Evolutionary conservation across 2,888 invertebrate species (phyloP), one percentile per base, ranked within the genome.

Genomic region (Epistrophella euchroma): DNA sequence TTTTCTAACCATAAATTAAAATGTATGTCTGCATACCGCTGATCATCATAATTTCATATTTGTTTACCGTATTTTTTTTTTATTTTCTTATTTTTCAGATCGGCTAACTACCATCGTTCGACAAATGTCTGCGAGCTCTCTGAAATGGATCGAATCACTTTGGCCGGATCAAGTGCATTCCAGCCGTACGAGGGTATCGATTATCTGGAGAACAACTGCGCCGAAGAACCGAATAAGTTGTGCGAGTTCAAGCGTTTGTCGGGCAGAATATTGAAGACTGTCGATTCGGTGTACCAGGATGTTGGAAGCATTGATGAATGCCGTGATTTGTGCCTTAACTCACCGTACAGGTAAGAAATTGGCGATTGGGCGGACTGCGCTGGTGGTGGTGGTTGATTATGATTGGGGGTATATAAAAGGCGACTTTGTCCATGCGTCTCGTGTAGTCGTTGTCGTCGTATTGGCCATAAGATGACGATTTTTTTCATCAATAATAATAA

Each of bases 181-280:
- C 95, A 96, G 91, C 93, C 94, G 86, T 94, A 94, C 88, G 94
- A 94, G 92, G 94, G 94, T 93, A 93, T 90, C 91, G 97, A 97
- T 92, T 97, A 97, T 93, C 94, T 97, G 93, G 97, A 98, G 93
- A 97, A 97, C 93, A 97, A 97, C 93, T 98, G 97, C 92, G 97
- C 97, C 68, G 97, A 97, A 90, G 97, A 98, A 91, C 97, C 97
- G 45, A 97, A 97, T 70, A 97, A 97, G 92, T 94, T 98, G 88
- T 98, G 98, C 93, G 97, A 98, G 93, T 98, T 98, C 93, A 97
- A 97, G 93, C 97, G 97, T 92, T 94, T 97, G 92, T 94, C 94
- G 84, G 97, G 97, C 13, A 95, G 97, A 90, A 97, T 98, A 90
- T 93, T 98, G 88, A 98, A 98, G 93, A 98, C 98, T 2, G 98